Base-by-base conservation (phyloP, 2,113 vertebrate genomes). In the Pedetes capensis region DNA sequence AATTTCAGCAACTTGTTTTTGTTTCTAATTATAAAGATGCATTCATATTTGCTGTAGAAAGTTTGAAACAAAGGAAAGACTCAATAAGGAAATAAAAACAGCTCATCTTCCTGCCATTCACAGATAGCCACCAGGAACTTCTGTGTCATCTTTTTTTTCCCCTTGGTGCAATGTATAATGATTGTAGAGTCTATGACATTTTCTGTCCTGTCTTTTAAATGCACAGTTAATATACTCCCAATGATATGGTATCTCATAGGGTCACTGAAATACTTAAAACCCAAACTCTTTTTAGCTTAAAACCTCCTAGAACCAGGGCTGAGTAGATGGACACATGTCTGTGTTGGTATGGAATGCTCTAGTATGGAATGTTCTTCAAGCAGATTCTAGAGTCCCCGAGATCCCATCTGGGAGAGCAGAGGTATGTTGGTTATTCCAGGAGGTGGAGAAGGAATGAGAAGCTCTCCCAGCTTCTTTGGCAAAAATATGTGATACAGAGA, bases 401-500 rank as follows among this genome's bases (percentile, higher is more conserved):
- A 23, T 59, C 63, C 39, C 32, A 14, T 17, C 20, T n/a, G 42
- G 47, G 34, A 74, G 53, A 63, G 17, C 18, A 22, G 47, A 79
- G 64, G 47, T 8, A 22, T 12, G 20, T 13, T 14, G 17, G 72
- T 32, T 85, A 27, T 23, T n/a, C 3, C 4, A 10, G 66, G 11
- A 42, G 17, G 32, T 44, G 13, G 55, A n/a, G 44, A 64, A 59
- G 49, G 23, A 47, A 2, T 7, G 23, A 1, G 23, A 44, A 55
- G 14, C 2, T 16, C 4, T 6, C 7, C 20, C 8, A 25, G 7
- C 23, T 3, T 71, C 49, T 3, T 49, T 29, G 51, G 59, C 23
- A 74, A 84, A 63, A 49, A 53, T 14, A 0, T 4, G n/a, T n/a
- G 3, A 18, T 0, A 0, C 6, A 18, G 61, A n/a, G 32, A 5